A percentile compares a stretch with the other conserved stretches of the same genome.
These are phyloP conservation scores for Acanthornis magna DNA, from an alignment of 2,797 vertebrate species.

Conservation along the genomic window DNA sequence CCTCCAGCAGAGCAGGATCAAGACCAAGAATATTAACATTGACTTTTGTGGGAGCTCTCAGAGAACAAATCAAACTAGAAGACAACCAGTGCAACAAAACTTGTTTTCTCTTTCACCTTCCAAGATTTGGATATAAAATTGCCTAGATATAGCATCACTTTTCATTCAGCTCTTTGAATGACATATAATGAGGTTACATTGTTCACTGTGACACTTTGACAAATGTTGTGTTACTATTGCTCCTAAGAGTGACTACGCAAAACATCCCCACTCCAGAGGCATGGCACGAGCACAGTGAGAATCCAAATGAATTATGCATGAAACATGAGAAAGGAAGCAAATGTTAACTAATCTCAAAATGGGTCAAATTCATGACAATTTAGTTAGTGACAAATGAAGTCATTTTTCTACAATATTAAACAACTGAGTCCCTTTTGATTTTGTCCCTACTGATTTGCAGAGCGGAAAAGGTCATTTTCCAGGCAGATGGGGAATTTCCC, in stretches of 20 bases:
- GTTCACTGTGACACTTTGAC: conserved; percentile 39
- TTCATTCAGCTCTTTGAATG: conserved; percentile 18
- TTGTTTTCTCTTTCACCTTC: conserved; percentile 2
- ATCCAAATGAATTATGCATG: conserved; percentile 73
- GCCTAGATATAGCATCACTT: neutral
- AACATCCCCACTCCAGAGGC: neutral
- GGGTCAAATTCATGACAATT: conserved; percentile 73
- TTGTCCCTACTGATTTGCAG: conserved; percentile 68
- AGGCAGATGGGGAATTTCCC: conserved; percentile 68
- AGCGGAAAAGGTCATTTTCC: conserved; percentile 75
- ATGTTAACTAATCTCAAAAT: conserved; percentile 76
- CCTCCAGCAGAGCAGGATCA: neutral
- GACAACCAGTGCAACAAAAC: neutral
- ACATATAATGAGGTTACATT: conserved; percentile 34
- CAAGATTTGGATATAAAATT: conserved; percentile 18
- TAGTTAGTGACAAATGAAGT: conserved; percentile 66
- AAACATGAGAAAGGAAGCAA: conserved; percentile 68
- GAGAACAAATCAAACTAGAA: neutral
- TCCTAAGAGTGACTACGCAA: conserved; percentile 1
- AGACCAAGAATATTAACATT: neutral
- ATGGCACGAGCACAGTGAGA: neutral
- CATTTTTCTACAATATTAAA: conserved; percentile 76
- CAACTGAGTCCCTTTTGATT: conserved; percentile 69
- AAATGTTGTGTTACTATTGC: conserved; percentile 42
- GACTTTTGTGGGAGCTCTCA: neutral